Base-by-base conservation (phyloP, 1,140 invertebrate species). In the Caenorhabditis brenneri region DNA sequence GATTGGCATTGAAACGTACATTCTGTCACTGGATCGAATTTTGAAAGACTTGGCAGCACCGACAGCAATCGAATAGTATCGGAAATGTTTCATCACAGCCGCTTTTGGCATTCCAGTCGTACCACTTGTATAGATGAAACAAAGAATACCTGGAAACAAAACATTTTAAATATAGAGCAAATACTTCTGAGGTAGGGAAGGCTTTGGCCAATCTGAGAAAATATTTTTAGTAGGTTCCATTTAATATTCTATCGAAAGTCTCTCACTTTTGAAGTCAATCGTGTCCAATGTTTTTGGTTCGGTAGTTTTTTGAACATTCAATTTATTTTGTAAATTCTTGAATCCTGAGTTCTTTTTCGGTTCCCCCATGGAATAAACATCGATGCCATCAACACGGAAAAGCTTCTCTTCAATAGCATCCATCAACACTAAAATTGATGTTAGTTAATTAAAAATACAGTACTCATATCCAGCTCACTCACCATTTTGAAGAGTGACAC, bases 1-100 rank as follows among this genome's bases (percentile, higher is more conserved):
- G 0, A 99, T 92, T 0, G 97, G 97, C 80, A 99, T 91, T 0
- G 95, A 93, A 89, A 95, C 94, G 89, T 99, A 99, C 1, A 97
- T 90, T 12, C 96, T 91, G 91, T 98, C 96, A 7, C 93, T 93
- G 16, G 88, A 88, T 6, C 91, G 93, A 60, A 98, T 92, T 0
- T 91, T 91, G 81, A 93, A 93, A 51, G 87, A 88, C 39, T 88
- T 86, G 2, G 89, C 90, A 22, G 87, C 86, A 27, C 90, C 89
- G 39, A 89, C 82, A 48, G 86, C 90, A 84, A 90, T 91, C 31
- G 89, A 90, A 83, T 90, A 90, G 53, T 88, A 91, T 65, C 89
- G 90, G 79, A 85, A 89, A 80, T 91, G 91, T 79, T 88, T 90
- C 69, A 91, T 91, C 2, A 91, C 84, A 16, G 91, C 91, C 12